These are phyloP conservation scores for Tychaedon coryphoeus DNA, from an alignment of 2,113 vertebrate species.

Conservation along the genomic window DNA sequence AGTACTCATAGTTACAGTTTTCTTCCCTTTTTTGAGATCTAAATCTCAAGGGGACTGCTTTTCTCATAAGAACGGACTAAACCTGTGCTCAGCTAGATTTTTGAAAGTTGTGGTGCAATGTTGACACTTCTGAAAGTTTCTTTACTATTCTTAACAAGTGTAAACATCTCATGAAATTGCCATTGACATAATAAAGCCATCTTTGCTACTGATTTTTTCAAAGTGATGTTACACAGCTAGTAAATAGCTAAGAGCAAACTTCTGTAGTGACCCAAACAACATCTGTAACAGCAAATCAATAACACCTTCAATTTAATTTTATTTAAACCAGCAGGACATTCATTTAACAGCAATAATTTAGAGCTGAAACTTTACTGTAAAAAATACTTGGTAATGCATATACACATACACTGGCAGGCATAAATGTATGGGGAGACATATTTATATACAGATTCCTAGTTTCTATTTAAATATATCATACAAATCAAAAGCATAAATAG, in stretches of 20 bases:
- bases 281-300: constrained; percentile 13
- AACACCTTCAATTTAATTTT: neutral
- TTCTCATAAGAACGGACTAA: neutral
- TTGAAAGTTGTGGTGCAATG: neutral
- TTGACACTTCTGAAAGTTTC: neutral
- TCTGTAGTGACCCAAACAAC: neutral
- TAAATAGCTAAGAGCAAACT: neutral
- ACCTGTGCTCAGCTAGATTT: neutral
- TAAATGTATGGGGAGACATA: neutral
- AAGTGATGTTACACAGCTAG: neutral
- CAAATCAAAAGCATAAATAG: neutral
- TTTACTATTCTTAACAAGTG: neutral
- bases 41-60: neutral
- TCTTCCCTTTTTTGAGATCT: neutral
- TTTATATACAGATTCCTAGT: neutral
- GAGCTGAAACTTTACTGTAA: neutral
- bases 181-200: neutral
- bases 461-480: neutral
- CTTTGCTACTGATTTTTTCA: neutral
- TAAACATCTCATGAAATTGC: neutral
- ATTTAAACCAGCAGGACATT: neutral
- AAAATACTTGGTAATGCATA: neutral
- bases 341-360: neutral
- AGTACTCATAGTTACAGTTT: neutral
- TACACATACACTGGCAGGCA: neutral